Evolutionary conservation across 2,797 vertebrate genomes (phyloP), one percentile per base, ranked within the genome.

Genomic region (Hemitrygon akajei): DNA sequence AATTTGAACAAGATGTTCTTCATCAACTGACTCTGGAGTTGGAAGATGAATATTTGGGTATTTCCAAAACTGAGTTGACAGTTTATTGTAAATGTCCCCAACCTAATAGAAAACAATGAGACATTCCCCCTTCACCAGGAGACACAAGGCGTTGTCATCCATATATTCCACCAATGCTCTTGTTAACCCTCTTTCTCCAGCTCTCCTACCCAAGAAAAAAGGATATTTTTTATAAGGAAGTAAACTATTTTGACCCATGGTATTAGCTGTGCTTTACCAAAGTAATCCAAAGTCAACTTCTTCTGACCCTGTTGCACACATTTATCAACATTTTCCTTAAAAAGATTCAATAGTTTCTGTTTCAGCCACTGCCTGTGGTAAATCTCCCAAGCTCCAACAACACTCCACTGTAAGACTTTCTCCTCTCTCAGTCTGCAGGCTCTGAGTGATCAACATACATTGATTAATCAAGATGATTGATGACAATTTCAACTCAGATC

Each of bases 81-180:
- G 30, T 60, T 37, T 6, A 69, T 69, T 89, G 86, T 89, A 60
- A 89, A 89, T 89, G n/a, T 37, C 86, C 86, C 60, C 66, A 89
- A n/a, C 30, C 66, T n/a, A 20, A 86, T 22, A 69, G 86, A 69
- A 34, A 89, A 0, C 16, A 87, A 37, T 89, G 60, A 37, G 60
- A 69, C 63, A 89, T 34, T 7, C n/a, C 18, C 86, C 86, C 4
- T 34, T 37, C 86, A 69, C 16, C 58, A 89, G n/a, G 60, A 63
- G 16, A 66, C 10, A 69, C 5, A 66, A 37, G 56, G 82, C n/a
- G 11, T 27, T 30, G 56, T 60, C 58, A 27, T 63, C 63, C 86
- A 89, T 60, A 22, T 20, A 69, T 89, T 69, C n/a, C 25, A 25
- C 20, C 27, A 89, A 37, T 89, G 86, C 37, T 63, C 84, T 4